Conservation (phyloP, 2,113 vertebrate species). For the Nematolebias whitei region DNA sequence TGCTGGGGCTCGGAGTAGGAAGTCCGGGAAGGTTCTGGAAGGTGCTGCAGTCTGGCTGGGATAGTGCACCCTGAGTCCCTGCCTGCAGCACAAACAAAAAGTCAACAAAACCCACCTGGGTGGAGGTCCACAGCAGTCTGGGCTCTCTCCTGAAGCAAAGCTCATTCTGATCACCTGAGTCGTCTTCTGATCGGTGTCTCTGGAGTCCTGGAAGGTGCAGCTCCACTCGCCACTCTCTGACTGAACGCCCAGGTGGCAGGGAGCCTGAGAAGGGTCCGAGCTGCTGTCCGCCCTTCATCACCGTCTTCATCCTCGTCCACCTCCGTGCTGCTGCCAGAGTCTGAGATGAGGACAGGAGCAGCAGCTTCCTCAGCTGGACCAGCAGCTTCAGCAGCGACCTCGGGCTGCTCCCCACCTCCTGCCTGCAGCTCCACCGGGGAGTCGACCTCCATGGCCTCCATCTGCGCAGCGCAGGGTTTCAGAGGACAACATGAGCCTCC, state of each 20-base stretch:
- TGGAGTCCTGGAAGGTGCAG: neutral
- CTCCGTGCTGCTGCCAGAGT: constrained; percentile 59
- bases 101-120: too few species aligned
- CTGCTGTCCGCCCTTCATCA: neutral
- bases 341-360: constrained; percentile 39
- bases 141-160: too few species aligned
- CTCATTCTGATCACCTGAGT: constrained; percentile 62
- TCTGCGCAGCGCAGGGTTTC: constrained; percentile 43
- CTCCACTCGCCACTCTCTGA: constrained; percentile 42
- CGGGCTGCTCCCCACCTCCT: neutral
- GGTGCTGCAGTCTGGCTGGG: constrained; percentile 83
- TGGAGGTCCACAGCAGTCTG: too few species aligned
- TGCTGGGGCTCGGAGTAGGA: constrained; percentile 34
- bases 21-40: constrained; percentile 69
- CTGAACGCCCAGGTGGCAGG: constrained; percentile 73
- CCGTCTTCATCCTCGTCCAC: constrained; percentile 51
- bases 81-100: constrained; percentile 45
- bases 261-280: constrained; percentile 26
- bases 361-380: neutral
- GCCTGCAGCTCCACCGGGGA: constrained; percentile 39
- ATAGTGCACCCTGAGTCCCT: constrained; percentile 73
- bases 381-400: neutral
- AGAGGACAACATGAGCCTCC: neutral
- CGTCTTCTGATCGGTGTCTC: constrained; percentile 47
- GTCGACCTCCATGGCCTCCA: constrained; percentile 90